These are phyloP conservation scores for Trachelipus rathkii DNA, from an alignment of 1,140 invertebrate species.

Conservation along the genomic window DNA sequence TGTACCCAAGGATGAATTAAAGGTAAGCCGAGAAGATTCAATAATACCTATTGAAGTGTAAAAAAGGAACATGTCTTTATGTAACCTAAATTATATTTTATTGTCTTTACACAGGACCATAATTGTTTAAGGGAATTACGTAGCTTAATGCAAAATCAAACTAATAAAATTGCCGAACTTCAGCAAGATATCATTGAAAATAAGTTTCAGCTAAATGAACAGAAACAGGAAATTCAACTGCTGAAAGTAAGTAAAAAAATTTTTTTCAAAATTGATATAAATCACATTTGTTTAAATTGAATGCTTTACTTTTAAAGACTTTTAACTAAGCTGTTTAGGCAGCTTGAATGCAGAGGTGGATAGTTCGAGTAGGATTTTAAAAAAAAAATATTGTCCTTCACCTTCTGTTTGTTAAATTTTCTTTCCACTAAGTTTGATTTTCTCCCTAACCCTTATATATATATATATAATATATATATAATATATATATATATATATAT, in stretches of 20 bases:
- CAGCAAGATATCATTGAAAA: conserved; percentile 80
- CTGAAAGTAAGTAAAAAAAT: conserved; percentile 62
- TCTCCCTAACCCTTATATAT: too few relatives aligned
- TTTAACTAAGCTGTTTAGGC: too few relatives aligned
- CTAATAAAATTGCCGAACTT: conserved; percentile 76
- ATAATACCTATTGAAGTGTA: neutral
- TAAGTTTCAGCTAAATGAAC: conserved; percentile 78
- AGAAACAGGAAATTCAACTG: conserved; percentile 79
- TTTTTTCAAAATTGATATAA: too few relatives aligned
- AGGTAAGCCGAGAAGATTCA: conserved; percentile 51
- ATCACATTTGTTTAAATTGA: too few relatives aligned
- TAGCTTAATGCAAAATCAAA: conserved; percentile 75
- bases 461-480: too few relatives aligned
- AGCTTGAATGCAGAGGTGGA: too few relatives aligned
- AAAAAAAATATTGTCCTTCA: too few relatives aligned
- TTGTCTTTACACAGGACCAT: conserved; percentile 61
- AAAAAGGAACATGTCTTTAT: neutral
- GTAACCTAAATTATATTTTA: neutral
- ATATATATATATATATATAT: too few relatives aligned
- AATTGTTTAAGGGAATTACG: conserved; percentile 87
- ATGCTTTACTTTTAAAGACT: too few relatives aligned
- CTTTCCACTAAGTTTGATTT: too few relatives aligned
- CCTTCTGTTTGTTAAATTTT: too few relatives aligned
- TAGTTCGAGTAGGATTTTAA: too few relatives aligned
- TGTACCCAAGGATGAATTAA: conserved; percentile 90